phyloP scores from a whole-genome alignment of 2,888 invertebrate species.

The Polydrusus tereticollis region DNA sequence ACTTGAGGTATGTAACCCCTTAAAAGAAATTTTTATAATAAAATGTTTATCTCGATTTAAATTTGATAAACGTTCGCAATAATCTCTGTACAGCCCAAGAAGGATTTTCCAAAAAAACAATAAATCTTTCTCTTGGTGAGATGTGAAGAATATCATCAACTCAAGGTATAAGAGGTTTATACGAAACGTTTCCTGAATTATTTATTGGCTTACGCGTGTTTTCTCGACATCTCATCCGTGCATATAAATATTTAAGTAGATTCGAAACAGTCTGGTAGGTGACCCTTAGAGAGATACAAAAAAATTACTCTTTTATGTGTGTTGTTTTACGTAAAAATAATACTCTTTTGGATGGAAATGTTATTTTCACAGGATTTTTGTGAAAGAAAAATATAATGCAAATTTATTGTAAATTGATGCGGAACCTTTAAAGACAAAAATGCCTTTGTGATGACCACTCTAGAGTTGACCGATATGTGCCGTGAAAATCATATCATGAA shows the following conservation, averaged over 20 bases:
- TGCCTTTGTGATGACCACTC: too few species aligned
- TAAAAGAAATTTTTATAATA: too few species aligned
- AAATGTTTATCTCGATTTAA: too few species aligned
- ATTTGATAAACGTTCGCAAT: not conserved
- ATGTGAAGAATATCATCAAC: slow-evolving; percentile 40
- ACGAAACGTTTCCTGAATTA: slow-evolving; percentile 30
- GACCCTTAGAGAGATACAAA: slow-evolving; percentile 3
- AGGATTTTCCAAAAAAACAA: slow-evolving; percentile 10
- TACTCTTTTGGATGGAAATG: not conserved
- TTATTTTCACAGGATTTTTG: too few species aligned
- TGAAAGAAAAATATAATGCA: too few species aligned
- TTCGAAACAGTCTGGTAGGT: not conserved
- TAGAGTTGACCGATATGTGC: too few species aligned
- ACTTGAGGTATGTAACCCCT: too few species aligned
- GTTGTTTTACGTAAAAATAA: not conserved
- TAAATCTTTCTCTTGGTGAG: slow-evolving; percentile 25
- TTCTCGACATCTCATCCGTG: slow-evolving; percentile 12
- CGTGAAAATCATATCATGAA: too few species aligned
- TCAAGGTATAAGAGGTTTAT: slow-evolving; percentile 30
- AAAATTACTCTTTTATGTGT: not conserved
- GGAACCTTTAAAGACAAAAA: too few species aligned
- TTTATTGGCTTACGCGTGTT: slow-evolving; percentile 28
- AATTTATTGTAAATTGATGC: too few species aligned
- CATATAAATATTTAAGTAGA: slow-evolving; percentile 18
- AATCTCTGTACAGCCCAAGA: not conserved